These are phyloP conservation scores for Gallinago undulata DNA, from an alignment of 2,113 vertebrate genomes.

Conservation along the genomic window DNA sequence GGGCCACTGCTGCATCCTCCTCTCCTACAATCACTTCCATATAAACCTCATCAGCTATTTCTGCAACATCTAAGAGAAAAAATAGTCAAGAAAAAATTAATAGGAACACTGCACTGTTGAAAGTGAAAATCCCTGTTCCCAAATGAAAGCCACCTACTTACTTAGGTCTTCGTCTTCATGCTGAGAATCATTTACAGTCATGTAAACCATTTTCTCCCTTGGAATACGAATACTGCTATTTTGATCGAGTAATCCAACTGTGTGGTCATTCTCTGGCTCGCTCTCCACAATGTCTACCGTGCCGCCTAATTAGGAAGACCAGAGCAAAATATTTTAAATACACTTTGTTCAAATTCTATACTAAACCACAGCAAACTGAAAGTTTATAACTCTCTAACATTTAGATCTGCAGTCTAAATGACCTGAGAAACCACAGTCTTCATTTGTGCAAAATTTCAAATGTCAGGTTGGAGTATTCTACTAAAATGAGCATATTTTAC, in stretches of 20 bases:
- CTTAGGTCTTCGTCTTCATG: slow-evolving; percentile 91
- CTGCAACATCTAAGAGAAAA: slow-evolving; percentile 84
- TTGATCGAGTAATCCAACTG: slow-evolving; percentile 85
- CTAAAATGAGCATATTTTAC: slow-evolving; percentile 74
- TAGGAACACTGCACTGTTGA: neutral
- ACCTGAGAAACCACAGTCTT: neutral
- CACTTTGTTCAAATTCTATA: neutral
- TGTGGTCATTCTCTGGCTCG: slow-evolving; percentile 86
- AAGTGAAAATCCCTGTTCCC: slow-evolving; percentile 57
- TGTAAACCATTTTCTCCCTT: slow-evolving; percentile 98
- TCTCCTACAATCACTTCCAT: slow-evolving; percentile 95
- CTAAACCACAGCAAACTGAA: neutral
- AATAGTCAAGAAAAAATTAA: slow-evolving; percentile 24
- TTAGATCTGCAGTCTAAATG: neutral
- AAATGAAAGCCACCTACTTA: slow-evolving; percentile 80
- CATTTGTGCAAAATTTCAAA: neutral
- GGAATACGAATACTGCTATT: slow-evolving; percentile 84
- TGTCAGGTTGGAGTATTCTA: slow-evolving; percentile 15
- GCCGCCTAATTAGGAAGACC: slow-evolving; percentile 79
- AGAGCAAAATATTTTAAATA: slow-evolving; percentile 33
- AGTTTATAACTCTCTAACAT: neutral
- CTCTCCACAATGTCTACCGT: slow-evolving; percentile 94
- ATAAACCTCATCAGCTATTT: slow-evolving; percentile 93
- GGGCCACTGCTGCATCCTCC: slow-evolving; percentile 84
- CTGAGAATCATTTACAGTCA: slow-evolving; percentile 93